These are phyloP conservation scores for Oscheius sp. DNA, from an alignment of 2,888 invertebrate genomes.

Conservation along the genomic window DNA sequence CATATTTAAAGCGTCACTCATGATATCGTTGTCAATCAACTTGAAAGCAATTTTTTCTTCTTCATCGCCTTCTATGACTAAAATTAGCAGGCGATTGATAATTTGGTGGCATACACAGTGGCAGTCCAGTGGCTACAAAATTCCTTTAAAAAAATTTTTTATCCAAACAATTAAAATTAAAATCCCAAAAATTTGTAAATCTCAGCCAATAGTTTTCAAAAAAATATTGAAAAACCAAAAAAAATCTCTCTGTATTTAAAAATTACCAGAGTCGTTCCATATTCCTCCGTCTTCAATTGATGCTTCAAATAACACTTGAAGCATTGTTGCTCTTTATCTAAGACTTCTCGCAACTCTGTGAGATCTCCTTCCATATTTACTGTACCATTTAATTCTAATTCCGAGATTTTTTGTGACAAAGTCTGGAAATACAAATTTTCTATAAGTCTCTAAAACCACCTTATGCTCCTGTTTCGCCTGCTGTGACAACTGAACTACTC, in stretches of 20 bases:
- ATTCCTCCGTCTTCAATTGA: conserved; percentile 22
- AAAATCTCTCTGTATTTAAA: not conserved
- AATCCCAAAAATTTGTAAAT: too few relatives aligned
- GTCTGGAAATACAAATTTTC: not conserved
- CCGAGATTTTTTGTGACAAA: conserved; percentile 20
- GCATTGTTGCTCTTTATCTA: conserved; percentile 30
- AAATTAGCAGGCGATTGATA: conserved; percentile 22
- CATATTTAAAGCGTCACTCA: conserved; percentile 25
- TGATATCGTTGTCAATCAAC: conserved; percentile 24
- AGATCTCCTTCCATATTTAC: conserved; percentile 12
- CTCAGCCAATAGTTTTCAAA: too few relatives aligned
- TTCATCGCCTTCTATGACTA: conserved; percentile 14
- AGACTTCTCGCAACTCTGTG: conserved; percentile 24
- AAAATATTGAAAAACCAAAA: not conserved
- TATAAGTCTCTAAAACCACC: conserved; percentile 12
- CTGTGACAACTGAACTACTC: conserved; percentile 41
- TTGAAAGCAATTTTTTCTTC: conserved; percentile 28
- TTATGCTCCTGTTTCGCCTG: conserved; percentile 40
- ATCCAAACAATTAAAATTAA: too few relatives aligned
- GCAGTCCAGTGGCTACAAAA: conserved; percentile 14
- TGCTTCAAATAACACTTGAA: conserved; percentile 33
- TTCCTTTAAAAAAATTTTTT: not conserved
- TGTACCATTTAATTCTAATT: conserved; percentile 13
- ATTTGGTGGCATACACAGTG: conserved; percentile 29
- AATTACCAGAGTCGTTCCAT: conserved; percentile 11